Percentiles rank a stretch among this genome's conserved stretches.
Conservation (phyloP, 2,113 vertebrate species). For the Hyaena hyaena region DNA sequence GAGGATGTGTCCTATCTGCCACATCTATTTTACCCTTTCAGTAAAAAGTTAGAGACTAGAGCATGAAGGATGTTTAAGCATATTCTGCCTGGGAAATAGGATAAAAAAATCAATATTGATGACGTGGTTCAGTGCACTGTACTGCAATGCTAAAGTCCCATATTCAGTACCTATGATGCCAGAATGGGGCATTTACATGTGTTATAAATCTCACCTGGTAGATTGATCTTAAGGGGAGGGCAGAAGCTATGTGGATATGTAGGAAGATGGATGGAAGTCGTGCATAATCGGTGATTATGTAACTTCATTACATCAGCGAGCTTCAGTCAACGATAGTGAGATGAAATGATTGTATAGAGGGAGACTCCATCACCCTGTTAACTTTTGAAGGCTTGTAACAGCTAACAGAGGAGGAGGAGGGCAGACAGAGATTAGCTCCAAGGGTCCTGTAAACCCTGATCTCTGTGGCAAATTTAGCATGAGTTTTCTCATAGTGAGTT, state of each 20-base stretch:
- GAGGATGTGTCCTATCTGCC: conserved; percentile 66
- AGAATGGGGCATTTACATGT: conserved; percentile 79
- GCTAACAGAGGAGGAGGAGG: conserved; percentile 69
- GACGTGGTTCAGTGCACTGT: conserved; percentile 85
- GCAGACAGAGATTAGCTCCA: conserved; percentile 70
- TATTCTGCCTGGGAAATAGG: conserved; percentile 80
- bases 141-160: conserved; percentile 88
- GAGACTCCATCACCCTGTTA: conserved; percentile 81
- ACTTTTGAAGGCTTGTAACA: conserved; percentile 82
- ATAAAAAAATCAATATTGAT: conserved; percentile 84
- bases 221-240: conserved; percentile 86
- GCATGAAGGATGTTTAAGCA: conserved; percentile 75
- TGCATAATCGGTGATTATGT: conserved; percentile 88
- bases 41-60: conserved; percentile 81
- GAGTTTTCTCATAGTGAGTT: conserved; percentile 80
- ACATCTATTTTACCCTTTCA: conserved; percentile 68
- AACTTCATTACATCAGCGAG: conserved; percentile 90
- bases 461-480: conserved; percentile 77
- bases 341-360: conserved; percentile 76
- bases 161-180: conserved; percentile 72
- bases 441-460: conserved; percentile 82
- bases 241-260: conserved; percentile 85
- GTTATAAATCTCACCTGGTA: conserved; percentile 84
- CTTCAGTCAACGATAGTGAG: conserved; percentile 85
- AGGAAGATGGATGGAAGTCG: conserved; percentile 88